A percentile compares a stretch with the other conserved stretches of the same genome.
Evolutionary conservation across 2,113 vertebrate species (phyloP).

Genomic region (Holacanthus passer): DNA sequence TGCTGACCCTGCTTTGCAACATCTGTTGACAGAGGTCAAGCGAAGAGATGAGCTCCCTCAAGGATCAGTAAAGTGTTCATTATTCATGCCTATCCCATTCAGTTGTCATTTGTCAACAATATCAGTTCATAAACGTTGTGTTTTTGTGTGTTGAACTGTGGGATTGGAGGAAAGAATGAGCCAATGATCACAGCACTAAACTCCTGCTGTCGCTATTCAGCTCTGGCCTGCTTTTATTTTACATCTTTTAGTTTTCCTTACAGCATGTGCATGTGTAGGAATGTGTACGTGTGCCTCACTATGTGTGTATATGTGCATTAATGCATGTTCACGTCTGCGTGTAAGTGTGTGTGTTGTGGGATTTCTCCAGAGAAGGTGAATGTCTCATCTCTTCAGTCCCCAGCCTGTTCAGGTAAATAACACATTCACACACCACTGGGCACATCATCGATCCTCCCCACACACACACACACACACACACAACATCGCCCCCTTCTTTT

Average conservation of each 20-base stretch:
- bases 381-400: slow-evolving; percentile 40
- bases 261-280: background rate
- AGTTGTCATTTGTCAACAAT: background rate
- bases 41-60: slow-evolving; percentile 8
- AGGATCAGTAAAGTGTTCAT: slow-evolving; percentile 25
- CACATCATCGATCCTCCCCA: slow-evolving; percentile 42
- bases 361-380: slow-evolving; percentile 53
- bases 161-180: background rate
- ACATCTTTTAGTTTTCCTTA: background rate
- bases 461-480: slow-evolving; percentile 3
- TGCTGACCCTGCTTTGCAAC: slow-evolving; percentile 13
- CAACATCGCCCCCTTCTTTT: slow-evolving; percentile 24
- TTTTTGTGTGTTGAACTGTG: slow-evolving; percentile 5
- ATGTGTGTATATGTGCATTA: slow-evolving; percentile 7
- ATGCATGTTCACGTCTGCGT: slow-evolving; percentile 18
- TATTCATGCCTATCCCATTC: background rate
- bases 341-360: slow-evolving; percentile 16
- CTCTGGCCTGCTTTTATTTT: background rate
- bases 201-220: background rate
- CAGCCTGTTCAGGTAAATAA: slow-evolving; percentile 63
- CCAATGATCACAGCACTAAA: background rate
- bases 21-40: slow-evolving; percentile 33
- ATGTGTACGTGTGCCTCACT: background rate
- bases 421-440: slow-evolving; percentile 59
- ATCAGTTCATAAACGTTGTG: background rate